Evolutionary conservation across 2,797 vertebrate species (phyloP).

Genomic region (Gallinago solitaria): DNA sequence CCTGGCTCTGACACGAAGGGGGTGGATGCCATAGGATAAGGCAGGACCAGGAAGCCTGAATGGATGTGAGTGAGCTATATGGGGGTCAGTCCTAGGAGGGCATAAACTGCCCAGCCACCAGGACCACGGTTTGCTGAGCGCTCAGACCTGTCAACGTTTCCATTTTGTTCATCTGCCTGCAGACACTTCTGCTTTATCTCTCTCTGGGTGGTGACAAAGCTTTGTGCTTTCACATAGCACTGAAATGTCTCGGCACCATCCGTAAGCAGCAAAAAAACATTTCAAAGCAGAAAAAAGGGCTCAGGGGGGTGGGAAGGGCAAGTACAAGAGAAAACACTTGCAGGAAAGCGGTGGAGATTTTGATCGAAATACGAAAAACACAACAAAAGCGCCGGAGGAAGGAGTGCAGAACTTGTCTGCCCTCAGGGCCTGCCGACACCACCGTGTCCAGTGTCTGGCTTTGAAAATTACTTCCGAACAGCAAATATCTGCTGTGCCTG

Average conservation of each 20-base stretch:
- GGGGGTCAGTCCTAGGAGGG: background rate
- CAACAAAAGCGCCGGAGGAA: background rate
- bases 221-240: background rate
- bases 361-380: background rate
- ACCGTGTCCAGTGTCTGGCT: background rate
- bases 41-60: background rate
- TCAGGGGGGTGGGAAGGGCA: background rate
- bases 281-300: background rate
- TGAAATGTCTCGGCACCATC: background rate
- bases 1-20: background rate
- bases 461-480: background rate
- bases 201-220: background rate
- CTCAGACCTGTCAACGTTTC: background rate
- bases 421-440: background rate
- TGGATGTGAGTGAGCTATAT: rapidly evolving
- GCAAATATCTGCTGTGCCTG: background rate
- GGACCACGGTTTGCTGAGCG: background rate
- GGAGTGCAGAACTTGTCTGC: background rate
- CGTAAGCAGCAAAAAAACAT: background rate
- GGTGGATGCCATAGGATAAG: background rate
- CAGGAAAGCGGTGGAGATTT: background rate
- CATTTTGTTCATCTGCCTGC: rapidly evolving
- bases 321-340: background rate
- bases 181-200: background rate
- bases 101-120: background rate